Percentiles rank a stretch among this genome's conserved stretches.
phyloP scores from a whole-genome alignment of 2,888 invertebrate species.

The Rotaria socialis region DNA sequence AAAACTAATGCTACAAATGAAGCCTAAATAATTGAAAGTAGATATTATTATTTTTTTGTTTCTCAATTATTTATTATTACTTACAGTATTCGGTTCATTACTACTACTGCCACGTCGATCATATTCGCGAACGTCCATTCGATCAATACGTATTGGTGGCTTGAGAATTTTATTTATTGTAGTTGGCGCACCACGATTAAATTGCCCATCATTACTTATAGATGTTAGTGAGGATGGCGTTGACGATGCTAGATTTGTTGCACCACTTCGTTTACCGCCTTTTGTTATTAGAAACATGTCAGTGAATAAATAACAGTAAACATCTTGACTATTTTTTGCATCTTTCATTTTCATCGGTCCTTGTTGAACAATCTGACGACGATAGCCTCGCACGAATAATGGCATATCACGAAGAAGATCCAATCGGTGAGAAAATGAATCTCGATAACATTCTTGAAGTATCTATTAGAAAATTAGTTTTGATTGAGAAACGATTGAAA shows the following conservation, averaged over 20 bases:
- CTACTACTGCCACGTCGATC: neutral
- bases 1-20: neutral
- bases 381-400: conserved; percentile 28
- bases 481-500: neutral
- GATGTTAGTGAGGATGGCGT: neutral
- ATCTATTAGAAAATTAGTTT: neutral
- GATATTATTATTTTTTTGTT: neutral
- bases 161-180: conserved; percentile 66
- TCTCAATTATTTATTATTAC: neutral
- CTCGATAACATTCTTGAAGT: conserved; percentile 28
- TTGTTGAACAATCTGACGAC: conserved; percentile 70
- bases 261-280: conserved; percentile 56
- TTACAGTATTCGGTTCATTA: neutral
- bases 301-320: conserved; percentile 80
- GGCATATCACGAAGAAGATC: conserved; percentile 36
- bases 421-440: conserved; percentile 29
- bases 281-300: conserved; percentile 88
- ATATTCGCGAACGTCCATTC: conserved; percentile 68
- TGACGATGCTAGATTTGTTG: neutral
- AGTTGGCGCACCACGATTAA: neutral
- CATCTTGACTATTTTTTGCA: conserved; percentile 71
- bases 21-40: neutral
- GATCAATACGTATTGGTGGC: conserved; percentile 75
- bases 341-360: conserved; percentile 78
- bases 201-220: neutral